Conservation (phyloP, 2,113 vertebrate species). For the Tinamus guttatus region DNA sequence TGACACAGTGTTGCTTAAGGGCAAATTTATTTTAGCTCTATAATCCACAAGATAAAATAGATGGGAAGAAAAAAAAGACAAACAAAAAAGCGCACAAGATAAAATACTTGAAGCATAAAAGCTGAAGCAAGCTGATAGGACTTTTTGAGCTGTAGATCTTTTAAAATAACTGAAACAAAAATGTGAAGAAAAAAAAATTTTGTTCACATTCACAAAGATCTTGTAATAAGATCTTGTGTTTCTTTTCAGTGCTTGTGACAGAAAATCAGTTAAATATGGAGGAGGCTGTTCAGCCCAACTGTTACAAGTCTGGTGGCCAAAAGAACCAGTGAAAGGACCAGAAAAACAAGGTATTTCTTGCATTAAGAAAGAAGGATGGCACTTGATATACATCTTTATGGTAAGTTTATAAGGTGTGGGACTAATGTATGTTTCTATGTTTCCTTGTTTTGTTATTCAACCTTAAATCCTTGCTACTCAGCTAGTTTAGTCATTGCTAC, state of each 20-base stretch:
- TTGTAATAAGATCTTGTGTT: neutral
- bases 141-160: neutral
- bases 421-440: neutral
- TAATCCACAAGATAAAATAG: neutral
- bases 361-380: too few species aligned
- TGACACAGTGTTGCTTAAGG: neutral
- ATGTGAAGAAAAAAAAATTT: neutral
- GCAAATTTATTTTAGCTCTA: neutral
- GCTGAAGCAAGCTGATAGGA: neutral
- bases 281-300: neutral
- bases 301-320: neutral
- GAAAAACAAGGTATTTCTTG: too few species aligned
- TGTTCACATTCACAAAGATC: neutral
- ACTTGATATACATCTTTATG: neutral
- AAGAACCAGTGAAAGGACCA: too few species aligned
- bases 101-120: neutral
- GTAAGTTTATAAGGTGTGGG: neutral
- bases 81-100: too few species aligned
- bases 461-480: neutral
- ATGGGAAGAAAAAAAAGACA: too few species aligned
- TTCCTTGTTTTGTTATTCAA: conserved; percentile 5
- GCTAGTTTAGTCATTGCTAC: neutral
- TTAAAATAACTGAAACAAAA: neutral
- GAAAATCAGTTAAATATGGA: neutral
- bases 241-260: neutral